These are phyloP conservation scores for Glyphotaelius pellucidus DNA, from an alignment of 2,888 invertebrate genomes.

Conservation along the genomic window DNA sequence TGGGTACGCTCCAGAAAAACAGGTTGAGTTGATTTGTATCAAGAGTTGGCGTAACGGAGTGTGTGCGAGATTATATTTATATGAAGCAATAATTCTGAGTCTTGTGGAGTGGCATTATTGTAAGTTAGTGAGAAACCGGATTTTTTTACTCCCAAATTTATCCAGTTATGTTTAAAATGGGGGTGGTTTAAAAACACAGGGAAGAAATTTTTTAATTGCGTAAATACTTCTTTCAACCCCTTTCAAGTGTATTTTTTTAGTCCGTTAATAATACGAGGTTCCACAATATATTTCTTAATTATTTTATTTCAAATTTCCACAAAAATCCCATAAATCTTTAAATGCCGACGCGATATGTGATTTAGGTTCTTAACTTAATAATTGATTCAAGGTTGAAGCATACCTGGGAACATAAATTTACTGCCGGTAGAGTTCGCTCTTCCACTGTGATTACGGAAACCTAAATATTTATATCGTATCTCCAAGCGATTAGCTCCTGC, in stretches of 20 bases:
- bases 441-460: constrained; percentile 46
- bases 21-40: too few species aligned
- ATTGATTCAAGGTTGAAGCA: constrained; percentile 47
- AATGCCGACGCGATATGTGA: constrained; percentile 35
- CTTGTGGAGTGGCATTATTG: background rate
- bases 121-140: background rate
- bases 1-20: too few species aligned
- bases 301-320: constrained; percentile 19
- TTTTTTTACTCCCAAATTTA: background rate
- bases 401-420: constrained; percentile 52
- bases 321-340: constrained; percentile 32
- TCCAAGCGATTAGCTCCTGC: constrained; percentile 64
- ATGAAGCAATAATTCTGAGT: background rate
- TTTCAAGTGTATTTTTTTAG: background rate
- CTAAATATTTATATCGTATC: constrained; percentile 53
- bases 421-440: constrained; percentile 51
- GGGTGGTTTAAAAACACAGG: background rate
- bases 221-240: background rate
- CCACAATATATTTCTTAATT: background rate
- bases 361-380: constrained; percentile 43
- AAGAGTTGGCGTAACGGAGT: background rate
- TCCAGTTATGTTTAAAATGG: background rate
- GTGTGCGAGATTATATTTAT: background rate
- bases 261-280: background rate
- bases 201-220: background rate